Conservation (phyloP, 1,140 invertebrate species). For the Meloidogyne hapla region DNA sequence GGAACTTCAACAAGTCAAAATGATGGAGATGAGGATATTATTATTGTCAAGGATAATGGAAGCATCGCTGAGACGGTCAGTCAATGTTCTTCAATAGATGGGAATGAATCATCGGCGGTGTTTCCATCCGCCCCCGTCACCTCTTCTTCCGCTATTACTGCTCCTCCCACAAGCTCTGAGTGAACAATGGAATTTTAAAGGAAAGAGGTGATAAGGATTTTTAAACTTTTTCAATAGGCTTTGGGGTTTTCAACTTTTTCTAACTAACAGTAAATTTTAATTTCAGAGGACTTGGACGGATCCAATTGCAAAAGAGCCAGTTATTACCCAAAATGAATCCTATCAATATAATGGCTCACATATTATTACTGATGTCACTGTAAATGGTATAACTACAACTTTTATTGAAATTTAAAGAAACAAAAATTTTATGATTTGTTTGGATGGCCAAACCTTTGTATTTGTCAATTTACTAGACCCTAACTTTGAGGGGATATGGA, state of each 20-base stretch:
- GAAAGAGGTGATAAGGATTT: slow-evolving; percentile 1
- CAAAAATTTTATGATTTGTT: no score
- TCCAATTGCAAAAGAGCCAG: slow-evolving; percentile 24
- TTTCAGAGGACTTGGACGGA: slow-evolving; percentile 34
- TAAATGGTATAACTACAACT: slow-evolving; percentile 30
- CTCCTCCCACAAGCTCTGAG: slow-evolving; percentile 9
- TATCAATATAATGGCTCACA: slow-evolving; percentile 37
- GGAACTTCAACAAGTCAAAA: slow-evolving; percentile 5
- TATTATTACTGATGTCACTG: slow-evolving; percentile 37
- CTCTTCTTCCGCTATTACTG: slow-evolving; percentile 2
- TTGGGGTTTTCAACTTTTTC: no score
- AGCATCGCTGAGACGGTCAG: slow-evolving; percentile 35
- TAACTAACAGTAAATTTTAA: not conserved
- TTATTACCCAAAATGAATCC: slow-evolving; percentile 19
- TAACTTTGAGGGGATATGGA: no score
- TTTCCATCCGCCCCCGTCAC: not conserved
- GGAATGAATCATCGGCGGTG: slow-evolving; percentile 16
- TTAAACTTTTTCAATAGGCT: not conserved
- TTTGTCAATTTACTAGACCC: no score
- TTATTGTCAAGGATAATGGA: slow-evolving; percentile 13
- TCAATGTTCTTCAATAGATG: slow-evolving; percentile 18
- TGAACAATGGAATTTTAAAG: not conserved
- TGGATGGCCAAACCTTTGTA: no score
- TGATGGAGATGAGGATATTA: slow-evolving; percentile 15
- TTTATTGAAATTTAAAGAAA: slow-evolving; percentile 41